phyloP scores from a whole-genome alignment of 2,797 vertebrate species.

The Adrianichthys oophorus region DNA sequence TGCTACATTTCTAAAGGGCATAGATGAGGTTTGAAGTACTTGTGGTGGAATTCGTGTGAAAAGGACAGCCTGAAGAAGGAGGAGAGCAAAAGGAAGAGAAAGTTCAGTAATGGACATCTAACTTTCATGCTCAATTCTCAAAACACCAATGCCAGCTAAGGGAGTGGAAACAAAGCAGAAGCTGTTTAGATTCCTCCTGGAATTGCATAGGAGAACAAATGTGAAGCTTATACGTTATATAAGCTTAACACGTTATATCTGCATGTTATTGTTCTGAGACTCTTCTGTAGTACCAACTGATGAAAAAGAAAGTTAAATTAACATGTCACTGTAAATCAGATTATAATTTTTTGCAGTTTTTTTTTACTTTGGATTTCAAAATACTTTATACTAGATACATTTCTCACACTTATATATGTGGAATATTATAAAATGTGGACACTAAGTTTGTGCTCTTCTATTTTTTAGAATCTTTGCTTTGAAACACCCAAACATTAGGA shows the following conservation, averaged over 20 bases:
- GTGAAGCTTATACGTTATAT: conserved; percentile 9
- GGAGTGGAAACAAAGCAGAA: conserved; percentile 55
- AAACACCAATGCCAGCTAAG: conserved; percentile 33
- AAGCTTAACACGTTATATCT: no score
- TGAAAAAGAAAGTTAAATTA: background rate
- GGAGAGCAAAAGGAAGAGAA: conserved; percentile 12
- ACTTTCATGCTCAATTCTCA: conserved; percentile 40
- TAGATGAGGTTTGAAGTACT: conserved; percentile 27
- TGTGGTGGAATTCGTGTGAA: conserved; percentile 39
- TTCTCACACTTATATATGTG: background rate
- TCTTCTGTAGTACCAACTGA: no score
- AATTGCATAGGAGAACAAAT: conserved; percentile 25
- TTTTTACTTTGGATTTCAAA: background rate
- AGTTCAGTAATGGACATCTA: conserved; percentile 39
- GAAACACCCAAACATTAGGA: no score
- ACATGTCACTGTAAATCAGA: background rate
- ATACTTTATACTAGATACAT: background rate
- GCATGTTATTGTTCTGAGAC: no score
- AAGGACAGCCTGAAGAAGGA: conserved; percentile 36
- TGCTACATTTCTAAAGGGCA: conserved; percentile 38
- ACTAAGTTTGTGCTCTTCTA: no score
- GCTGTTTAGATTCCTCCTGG: conserved; percentile 59
- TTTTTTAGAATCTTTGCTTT: no score
- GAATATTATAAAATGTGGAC: no score
- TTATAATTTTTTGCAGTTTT: background rate